Evolutionary conservation across 2,888 invertebrate genomes (phyloP).

Genomic region (Hirtodrosophila cameraria): DNA sequence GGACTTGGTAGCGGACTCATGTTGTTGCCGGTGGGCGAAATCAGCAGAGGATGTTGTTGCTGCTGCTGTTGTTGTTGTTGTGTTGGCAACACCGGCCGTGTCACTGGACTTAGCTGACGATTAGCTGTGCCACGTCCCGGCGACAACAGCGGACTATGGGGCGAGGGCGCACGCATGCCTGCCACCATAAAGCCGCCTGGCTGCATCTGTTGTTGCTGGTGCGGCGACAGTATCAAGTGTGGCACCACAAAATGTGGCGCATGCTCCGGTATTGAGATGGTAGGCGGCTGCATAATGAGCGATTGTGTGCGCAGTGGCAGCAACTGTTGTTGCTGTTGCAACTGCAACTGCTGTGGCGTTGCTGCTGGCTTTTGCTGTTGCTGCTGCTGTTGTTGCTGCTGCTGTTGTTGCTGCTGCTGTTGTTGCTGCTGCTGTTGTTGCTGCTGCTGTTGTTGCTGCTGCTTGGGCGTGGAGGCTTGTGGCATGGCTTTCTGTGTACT

Average conservation of each 20-base stretch:
- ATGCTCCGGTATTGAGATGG: conserved; percentile 87
- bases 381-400: conserved; percentile 27
- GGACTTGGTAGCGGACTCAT: conserved; percentile 83
- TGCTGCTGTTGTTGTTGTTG: conserved; percentile 49
- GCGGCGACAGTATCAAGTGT: conserved; percentile 77
- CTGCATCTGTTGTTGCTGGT: conserved; percentile 47
- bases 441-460: conserved; percentile 27
- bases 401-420: conserved; percentile 46
- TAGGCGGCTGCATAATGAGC: conserved; percentile 87
- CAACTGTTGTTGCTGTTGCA: conserved; percentile 54
- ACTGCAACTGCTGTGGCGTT: conserved; percentile 35
- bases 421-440: conserved; percentile 34
- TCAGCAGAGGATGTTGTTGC: conserved; percentile 48
- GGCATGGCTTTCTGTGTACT: conserved; percentile 56
- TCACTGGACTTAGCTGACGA: conserved; percentile 68
- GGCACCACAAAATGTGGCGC: conserved; percentile 80
- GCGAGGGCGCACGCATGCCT: conserved; percentile 81
- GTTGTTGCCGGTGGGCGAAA: conserved; percentile 53
- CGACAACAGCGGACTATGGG: conserved; percentile 81
- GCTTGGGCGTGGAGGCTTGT: conserved; percentile 71
- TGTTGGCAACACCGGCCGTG: conserved; percentile 24
- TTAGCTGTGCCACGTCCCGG: conserved; percentile 71
- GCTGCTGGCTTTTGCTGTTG: conserved; percentile 16
- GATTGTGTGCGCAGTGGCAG: conserved; percentile 79
- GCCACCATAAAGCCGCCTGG: conserved; percentile 64